These are phyloP conservation scores for Ophiothrix spiculata DNA, from an alignment of 35 echinoderm and acorn worm species.

Conservation along the genomic window DNA sequence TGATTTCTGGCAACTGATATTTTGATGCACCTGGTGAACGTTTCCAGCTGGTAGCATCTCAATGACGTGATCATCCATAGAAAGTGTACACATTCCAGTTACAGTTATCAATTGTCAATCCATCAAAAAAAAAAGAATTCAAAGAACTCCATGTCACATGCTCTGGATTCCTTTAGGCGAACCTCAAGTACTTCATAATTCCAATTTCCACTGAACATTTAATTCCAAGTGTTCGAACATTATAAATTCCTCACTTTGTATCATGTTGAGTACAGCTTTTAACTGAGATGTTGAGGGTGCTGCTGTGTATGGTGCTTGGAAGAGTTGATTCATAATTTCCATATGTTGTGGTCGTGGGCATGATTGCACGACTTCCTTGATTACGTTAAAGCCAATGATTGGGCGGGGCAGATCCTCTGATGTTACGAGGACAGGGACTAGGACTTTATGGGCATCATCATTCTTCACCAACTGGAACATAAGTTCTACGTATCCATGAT, in stretches of 20 bases:
- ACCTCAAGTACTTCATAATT: not conserved
- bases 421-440: no score
- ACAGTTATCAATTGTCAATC: constrained; percentile 19
- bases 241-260: no score
- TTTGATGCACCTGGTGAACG: no score
- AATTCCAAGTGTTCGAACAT: not conserved
- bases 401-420: not conserved
- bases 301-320: no score
- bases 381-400: constrained; percentile 30
- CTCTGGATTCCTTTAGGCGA: not conserved
- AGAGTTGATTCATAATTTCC: constrained; percentile 1
- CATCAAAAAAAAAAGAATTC: not conserved
- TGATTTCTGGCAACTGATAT: no score
- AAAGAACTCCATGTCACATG: not conserved
- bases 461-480: no score
- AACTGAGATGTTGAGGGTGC: no score
- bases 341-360: no score
- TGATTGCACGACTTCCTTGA: constrained; percentile 3
- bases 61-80: no score
- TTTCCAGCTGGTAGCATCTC: no score
- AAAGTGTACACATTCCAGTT: not conserved
- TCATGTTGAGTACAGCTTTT: no score
- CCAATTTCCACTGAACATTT: constrained; percentile 10
- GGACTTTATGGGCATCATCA: no score
- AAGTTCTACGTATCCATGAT: constrained; percentile 49